Base-by-base conservation (phyloP, 2,888 invertebrate genomes). In the Athalia cordata region DNA sequence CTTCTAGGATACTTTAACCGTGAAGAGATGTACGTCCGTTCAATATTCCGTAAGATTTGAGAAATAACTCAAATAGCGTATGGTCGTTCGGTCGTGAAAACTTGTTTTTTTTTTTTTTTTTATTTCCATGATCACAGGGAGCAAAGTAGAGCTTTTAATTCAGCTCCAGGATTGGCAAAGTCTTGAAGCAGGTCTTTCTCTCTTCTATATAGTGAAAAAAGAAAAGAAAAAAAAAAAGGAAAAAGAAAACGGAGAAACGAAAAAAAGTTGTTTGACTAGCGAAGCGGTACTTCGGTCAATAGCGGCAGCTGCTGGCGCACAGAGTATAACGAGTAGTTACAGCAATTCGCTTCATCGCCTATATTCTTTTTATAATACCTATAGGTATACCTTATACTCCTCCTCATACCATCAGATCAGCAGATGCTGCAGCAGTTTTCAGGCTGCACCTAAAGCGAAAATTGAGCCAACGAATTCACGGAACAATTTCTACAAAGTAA, bases 331-430 rank as follows among this genome's bases (percentile, higher is more conserved):
- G 47, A 66, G 47, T 66, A 66, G 66, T 66, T 66, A 66, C 66
- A 66, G 49, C 47, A 49, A 52, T 55, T 68, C 68, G 68, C 68
- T 52, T 68, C 68, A 55, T 55, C 68, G 68, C 43, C 68, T 55
- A 43, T 68, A n/a, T 68, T 68, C 68, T 68, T 68, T 68, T 55
- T 43, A 52, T 13, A 47, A 29, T 49, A 66, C 15, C 49, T 66
- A 66, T 59, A 11, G 29, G 29, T 29, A 29, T 29, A 29, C 29
- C 29, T 29, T 29, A 29, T 29, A 29, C 29, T 29, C 29, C 29
- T 2, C 29, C 29, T 29, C 29, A 29, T 29, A 29, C 29, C 29
- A 29, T 29, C 29, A 29, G 29, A 29, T 29, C 29, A 29, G 29
- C 29, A 29, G 29, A 29, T 29, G 29, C 29, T 29, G 29, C 29